phyloP scores from a whole-genome alignment of 2,797 vertebrate species.

The Botia almorhae region DNA sequence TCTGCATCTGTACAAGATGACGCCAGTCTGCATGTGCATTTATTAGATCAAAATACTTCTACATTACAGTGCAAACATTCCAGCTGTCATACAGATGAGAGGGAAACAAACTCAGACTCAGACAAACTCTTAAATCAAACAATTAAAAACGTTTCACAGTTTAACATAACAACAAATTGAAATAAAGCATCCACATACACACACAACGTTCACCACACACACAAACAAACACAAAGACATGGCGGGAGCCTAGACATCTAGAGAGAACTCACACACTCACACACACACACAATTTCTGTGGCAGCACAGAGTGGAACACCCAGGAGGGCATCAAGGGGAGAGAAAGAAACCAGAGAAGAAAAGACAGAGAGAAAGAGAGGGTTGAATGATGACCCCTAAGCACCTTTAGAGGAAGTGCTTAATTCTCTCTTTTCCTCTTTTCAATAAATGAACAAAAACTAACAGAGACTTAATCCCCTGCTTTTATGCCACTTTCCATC shows the following conservation, averaged over 20 bases:
- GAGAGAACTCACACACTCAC: neutral
- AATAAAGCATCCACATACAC: conserved; percentile 10
- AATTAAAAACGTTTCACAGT: conserved; percentile 15
- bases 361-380: conserved; percentile 22
- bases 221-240: conserved; percentile 26
- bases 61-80: conserved; percentile 38
- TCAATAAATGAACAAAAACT: conserved; percentile 49
- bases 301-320: conserved; percentile 19
- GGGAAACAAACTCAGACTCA: conserved; percentile 9
- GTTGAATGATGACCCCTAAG: conserved; percentile 44
- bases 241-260: conserved; percentile 14
- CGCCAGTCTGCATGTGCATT: neutral
- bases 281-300: neutral
- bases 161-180: neutral
- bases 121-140: conserved; percentile 21
- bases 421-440: conserved; percentile 43
- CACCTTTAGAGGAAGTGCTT: conserved; percentile 50
- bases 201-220: conserved; percentile 2
- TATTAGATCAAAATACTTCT: conserved; percentile 38
- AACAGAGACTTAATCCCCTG: conserved; percentile 47
- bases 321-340: conserved; percentile 24
- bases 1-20: conserved; percentile 10
- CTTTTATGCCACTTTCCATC: conserved; percentile 33
- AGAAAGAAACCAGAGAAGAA: conserved; percentile 25
- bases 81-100: conserved; percentile 19